A percentile compares a stretch with the other conserved stretches of the same genome.
Conservation (phyloP, 2,797 vertebrate genomes). For the Acanthiza pusilla region DNA sequence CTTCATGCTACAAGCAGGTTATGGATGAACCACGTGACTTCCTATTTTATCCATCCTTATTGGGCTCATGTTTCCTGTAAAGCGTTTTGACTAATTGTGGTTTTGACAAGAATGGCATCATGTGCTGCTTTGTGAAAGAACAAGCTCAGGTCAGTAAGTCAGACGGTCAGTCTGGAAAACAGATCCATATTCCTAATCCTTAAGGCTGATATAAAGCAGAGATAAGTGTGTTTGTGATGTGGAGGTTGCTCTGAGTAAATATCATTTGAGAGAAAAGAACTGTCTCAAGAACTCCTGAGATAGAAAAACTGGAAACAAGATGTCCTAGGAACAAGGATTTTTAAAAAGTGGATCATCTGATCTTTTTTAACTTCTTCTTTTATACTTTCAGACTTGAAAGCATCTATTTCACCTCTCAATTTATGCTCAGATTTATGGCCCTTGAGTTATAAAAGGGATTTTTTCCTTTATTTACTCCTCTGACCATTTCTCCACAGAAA, state of each 20-base stretch:
- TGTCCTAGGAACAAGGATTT: background rate
- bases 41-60: slow-evolving; percentile 69
- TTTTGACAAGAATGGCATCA: slow-evolving; percentile 74
- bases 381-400: background rate
- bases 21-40: slow-evolving; percentile 65
- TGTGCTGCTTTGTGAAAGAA: slow-evolving; percentile 56
- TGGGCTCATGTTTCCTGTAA: slow-evolving; percentile 76
- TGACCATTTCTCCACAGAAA: background rate
- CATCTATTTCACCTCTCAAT: background rate
- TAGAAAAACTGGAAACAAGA: background rate
- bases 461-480: background rate
- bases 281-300: slow-evolving; percentile 18
- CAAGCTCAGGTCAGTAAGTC: slow-evolving; percentile 71
- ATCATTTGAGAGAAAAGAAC: background rate
- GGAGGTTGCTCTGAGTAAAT: slow-evolving; percentile 60
- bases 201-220: slow-evolving; percentile 67
- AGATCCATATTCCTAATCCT: slow-evolving; percentile 76
- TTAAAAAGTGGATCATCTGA: background rate
- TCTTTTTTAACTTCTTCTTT: background rate
- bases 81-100: slow-evolving; percentile 77
- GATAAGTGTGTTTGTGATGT: slow-evolving; percentile 64
- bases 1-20: background rate
- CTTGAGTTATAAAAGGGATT: background rate
- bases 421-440: background rate
- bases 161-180: slow-evolving; percentile 79